A percentile compares a stretch with the other conserved stretches of the same genome.
Conservation (phyloP, 2,797 vertebrate genomes). For the Ammospiza maritima region DNA sequence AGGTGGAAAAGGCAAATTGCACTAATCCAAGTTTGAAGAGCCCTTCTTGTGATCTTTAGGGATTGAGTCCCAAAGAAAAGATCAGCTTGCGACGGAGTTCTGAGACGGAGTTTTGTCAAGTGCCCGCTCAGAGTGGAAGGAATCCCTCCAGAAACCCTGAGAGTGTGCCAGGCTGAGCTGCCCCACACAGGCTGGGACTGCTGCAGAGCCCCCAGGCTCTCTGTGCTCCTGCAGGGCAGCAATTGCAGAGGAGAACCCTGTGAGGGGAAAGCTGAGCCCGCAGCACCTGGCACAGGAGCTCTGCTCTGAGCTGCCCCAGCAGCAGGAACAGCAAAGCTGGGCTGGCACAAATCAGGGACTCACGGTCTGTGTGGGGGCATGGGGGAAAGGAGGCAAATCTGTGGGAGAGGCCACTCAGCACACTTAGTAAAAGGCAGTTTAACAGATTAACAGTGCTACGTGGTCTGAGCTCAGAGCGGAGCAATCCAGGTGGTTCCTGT, state of each 20-base stretch:
- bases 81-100: slow-evolving; percentile 11
- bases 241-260: not conserved
- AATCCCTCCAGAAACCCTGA: not conserved
- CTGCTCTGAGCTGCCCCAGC: not conserved
- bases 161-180: not conserved
- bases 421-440: not conserved
- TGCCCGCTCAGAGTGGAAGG: not conserved
- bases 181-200: not conserved
- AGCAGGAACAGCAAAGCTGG: not conserved
- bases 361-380: not conserved
- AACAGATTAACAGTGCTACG: too few relatives aligned
- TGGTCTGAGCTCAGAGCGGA: too few relatives aligned
- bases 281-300: not conserved
- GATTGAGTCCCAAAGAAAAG: slow-evolving; percentile 37
- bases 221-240: not conserved
- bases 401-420: not conserved
- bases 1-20: slow-evolving; percentile 55
- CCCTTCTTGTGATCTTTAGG: slow-evolving; percentile 49
- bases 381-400: not conserved
- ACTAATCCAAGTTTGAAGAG: slow-evolving; percentile 52
- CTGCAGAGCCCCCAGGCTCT: rapidly evolving
- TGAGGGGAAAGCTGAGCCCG: not conserved
- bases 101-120: not conserved
- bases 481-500: too few relatives aligned
- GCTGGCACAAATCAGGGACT: not conserved